These are phyloP conservation scores for Zaprionus taronus DNA, from an alignment of 1,140 invertebrate genomes.

Conservation along the genomic window DNA sequence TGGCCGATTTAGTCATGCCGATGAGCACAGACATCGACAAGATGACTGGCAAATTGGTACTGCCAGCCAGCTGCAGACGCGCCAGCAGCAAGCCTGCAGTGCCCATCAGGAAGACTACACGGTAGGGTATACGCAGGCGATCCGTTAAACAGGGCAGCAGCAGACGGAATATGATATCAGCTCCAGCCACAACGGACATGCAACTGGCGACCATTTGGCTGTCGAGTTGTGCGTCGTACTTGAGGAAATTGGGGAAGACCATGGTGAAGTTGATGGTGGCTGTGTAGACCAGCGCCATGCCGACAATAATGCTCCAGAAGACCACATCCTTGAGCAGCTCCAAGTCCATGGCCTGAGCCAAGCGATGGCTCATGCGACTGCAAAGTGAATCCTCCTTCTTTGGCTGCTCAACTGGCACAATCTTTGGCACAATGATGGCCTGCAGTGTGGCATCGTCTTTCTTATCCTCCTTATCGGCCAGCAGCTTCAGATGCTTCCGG, in stretches of 20 bases:
- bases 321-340: conserved; percentile 86
- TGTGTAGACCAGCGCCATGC: conserved; percentile 88
- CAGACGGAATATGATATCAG: conserved; percentile 88
- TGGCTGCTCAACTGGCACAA: not conserved
- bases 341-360: conserved; percentile 85
- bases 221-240: conserved; percentile 85
- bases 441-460: conserved; percentile 37
- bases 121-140: conserved; percentile 86
- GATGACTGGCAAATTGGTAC: conserved; percentile 52
- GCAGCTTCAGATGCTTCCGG: conserved; percentile 60
- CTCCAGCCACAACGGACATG: conserved; percentile 88
- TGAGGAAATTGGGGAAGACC: conserved; percentile 88
- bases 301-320: conserved; percentile 88
- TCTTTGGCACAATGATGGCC: conserved; percentile 34
- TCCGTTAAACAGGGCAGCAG: conserved; percentile 88
- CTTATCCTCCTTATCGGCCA: conserved; percentile 57
- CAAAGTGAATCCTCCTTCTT: conserved; percentile 31
- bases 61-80: conserved; percentile 63
- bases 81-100: conserved; percentile 74
- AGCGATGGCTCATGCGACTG: conserved; percentile 57
- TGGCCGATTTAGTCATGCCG: conserved; percentile 84
- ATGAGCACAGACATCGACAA: conserved; percentile 68
- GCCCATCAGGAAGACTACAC: conserved; percentile 86
- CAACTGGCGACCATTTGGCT: conserved; percentile 87
- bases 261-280: conserved; percentile 89